A percentile compares a stretch with the other conserved stretches of the same genome.
Conservation (phyloP, 2,888 invertebrate genomes). For the Melangyna quadrimaculata region DNA sequence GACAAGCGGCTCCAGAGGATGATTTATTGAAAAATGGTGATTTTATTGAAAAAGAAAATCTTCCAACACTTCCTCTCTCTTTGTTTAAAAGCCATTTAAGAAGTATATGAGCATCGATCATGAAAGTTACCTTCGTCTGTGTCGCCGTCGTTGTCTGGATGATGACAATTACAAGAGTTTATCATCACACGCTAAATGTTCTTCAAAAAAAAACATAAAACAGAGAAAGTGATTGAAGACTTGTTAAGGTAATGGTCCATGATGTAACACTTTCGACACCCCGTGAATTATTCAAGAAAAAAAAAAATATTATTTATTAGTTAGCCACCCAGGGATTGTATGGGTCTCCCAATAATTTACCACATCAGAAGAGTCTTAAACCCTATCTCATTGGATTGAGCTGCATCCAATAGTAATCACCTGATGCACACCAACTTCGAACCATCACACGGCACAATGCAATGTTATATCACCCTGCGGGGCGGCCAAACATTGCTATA, state of each 20-base stretch:
- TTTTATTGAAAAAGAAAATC: slow-evolving; percentile 45
- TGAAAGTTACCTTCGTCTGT: neutral
- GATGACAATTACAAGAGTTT: slow-evolving; percentile 17
- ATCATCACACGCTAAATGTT: slow-evolving; percentile 29
- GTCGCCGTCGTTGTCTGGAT: neutral
- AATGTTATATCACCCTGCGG: slow-evolving; percentile 25
- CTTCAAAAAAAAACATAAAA: neutral
- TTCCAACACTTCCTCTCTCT: neutral
- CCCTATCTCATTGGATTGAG: slow-evolving; percentile 18
- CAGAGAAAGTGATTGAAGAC: slow-evolving; percentile 51
- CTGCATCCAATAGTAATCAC: slow-evolving; percentile 55
- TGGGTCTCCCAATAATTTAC: slow-evolving; percentile 12
- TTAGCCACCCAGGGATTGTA: slow-evolving; percentile 14
- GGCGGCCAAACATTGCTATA: neutral
- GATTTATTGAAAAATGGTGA: slow-evolving; percentile 59
- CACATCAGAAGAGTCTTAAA: slow-evolving; percentile 28
- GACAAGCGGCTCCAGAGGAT: slow-evolving; percentile 32
- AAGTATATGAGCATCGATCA: slow-evolving; percentile 56
- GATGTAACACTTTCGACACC: slow-evolving; percentile 57
- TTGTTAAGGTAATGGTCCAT: slow-evolving; percentile 33
- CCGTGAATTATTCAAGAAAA: slow-evolving; percentile 24
- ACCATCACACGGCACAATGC: slow-evolving; percentile 11
- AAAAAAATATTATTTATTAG: neutral
- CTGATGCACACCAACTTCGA: slow-evolving; percentile 15
- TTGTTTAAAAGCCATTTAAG: slow-evolving; percentile 12